A percentile compares a stretch with the other conserved stretches of the same genome.
Conservation (phyloP, 2,888 invertebrate species). For the Chelonus formosanus region DNA sequence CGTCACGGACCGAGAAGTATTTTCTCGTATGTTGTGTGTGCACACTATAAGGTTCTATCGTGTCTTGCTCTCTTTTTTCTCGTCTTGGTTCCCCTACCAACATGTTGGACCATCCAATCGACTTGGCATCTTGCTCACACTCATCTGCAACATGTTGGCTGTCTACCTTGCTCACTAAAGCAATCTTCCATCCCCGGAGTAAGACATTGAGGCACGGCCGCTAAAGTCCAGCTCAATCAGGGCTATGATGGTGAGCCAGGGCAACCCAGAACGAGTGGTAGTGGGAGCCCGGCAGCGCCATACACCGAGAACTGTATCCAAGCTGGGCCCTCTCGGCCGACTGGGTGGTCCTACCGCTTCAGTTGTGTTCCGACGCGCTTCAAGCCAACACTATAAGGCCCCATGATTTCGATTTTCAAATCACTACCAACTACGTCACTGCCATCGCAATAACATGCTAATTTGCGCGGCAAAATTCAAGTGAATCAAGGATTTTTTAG, state of each 20-base stretch:
- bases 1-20: conserved; percentile 38
- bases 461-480: no score
- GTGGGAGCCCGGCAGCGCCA: conserved; percentile 58
- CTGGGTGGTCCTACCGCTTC: conserved; percentile 66
- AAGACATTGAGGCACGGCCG: conserved; percentile 63
- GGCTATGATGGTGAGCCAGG: conserved; percentile 48
- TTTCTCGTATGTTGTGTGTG: conserved; percentile 21
- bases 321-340: conserved; percentile 58
- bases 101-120: conserved; percentile 27
- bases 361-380: conserved; percentile 65
- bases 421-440: no score
- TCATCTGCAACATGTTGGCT: conserved; percentile 2
- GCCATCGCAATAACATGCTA: no score
- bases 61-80: conserved; percentile 20
- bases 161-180: conserved; percentile 36
- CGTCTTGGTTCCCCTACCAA: conserved; percentile 22
- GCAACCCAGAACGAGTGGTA: conserved; percentile 37
- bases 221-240: conserved; percentile 59
- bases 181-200: conserved; percentile 62
- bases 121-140: conserved; percentile 13
- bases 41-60: conserved; percentile 26
- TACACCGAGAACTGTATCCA: conserved; percentile 60
- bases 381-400: conserved; percentile 58
- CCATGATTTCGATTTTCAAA: conserved; percentile 42
- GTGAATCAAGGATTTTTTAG: no score